phyloP scores from a whole-genome alignment of 2,113 vertebrate species.

The Calyptomena viridis region DNA sequence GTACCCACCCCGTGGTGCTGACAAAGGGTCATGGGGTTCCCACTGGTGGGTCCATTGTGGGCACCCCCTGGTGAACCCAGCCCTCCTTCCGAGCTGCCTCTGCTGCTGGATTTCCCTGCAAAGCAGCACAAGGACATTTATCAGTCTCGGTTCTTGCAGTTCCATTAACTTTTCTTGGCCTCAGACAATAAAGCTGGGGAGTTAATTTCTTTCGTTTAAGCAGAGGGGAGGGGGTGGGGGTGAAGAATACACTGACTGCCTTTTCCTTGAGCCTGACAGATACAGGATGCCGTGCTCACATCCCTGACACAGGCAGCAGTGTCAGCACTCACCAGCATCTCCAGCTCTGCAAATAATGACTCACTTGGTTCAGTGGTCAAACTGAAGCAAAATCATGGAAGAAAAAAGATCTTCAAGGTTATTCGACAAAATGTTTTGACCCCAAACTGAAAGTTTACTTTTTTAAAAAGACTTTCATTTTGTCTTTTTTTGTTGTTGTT shows the following conservation, averaged over 20 bases:
- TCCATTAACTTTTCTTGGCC: conserved; percentile 52
- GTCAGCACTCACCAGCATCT: conserved; percentile 14
- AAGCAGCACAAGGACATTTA: neutral
- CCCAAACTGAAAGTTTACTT: neutral
- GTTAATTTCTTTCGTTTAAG: conserved; percentile 46
- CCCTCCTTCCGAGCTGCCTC: neutral
- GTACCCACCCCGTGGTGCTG: accelerated
- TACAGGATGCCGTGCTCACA: neutral
- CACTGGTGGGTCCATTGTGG: accelerated
- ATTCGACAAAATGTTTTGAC: neutral
- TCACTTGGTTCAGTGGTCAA: conserved; percentile 24
- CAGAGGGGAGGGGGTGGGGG: neutral
- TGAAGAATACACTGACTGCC: neutral
- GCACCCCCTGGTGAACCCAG: neutral
- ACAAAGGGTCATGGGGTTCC: neutral
- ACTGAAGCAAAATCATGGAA: neutral
- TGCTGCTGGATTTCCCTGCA: neutral
- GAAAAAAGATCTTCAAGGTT: neutral
- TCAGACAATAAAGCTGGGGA: conserved; percentile 18
- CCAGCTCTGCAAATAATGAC: neutral
- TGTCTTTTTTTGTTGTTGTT: neutral
- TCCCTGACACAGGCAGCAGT: neutral
- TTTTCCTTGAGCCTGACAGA: conserved; percentile 16
- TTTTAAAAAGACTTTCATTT: neutral
- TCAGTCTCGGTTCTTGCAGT: neutral